Evolutionary conservation across 2,113 vertebrate species (phyloP).

Genomic region (Lepisosteus oculatus): DNA sequence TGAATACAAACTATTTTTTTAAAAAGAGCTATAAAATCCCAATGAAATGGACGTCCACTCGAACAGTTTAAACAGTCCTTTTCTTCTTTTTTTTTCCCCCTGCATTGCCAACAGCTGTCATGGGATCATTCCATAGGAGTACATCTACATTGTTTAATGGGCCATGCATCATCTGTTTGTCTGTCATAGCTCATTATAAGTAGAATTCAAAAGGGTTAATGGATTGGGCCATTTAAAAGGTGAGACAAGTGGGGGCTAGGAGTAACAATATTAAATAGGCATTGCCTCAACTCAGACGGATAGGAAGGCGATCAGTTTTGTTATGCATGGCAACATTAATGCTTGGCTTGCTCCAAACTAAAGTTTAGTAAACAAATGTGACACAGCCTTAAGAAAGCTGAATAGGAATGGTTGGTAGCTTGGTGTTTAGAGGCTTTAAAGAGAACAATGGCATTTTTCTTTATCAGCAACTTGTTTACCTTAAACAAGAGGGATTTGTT

Average conservation of each 20-base stretch:
- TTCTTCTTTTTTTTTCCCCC: constrained; percentile 18
- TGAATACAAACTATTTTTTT: too few species aligned
- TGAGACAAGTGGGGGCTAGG: constrained; percentile 60
- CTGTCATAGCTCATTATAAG: constrained; percentile 63
- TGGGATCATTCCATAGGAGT: constrained; percentile 57
- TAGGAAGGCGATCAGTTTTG: constrained; percentile 12
- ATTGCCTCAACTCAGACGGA: constrained; percentile 53
- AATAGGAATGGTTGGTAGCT: background rate
- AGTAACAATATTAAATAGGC: constrained; percentile 61
- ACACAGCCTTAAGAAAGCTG: background rate
- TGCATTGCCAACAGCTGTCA: constrained; percentile 56
- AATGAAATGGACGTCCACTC: background rate
- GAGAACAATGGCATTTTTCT: background rate
- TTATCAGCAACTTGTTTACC: background rate
- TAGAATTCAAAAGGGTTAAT: constrained; percentile 74
- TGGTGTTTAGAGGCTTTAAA: background rate
- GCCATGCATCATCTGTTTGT: constrained; percentile 53
- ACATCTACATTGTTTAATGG: constrained; percentile 67
- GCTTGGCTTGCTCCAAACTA: constrained; percentile 11
- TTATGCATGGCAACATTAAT: constrained; percentile 3
- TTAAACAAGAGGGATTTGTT: background rate
- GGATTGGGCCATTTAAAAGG: constrained; percentile 75
- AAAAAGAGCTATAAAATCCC: too few species aligned
- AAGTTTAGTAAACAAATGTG: constrained; percentile 36
- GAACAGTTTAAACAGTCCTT: constrained; percentile 22